Evolutionary conservation across 2,113 vertebrate species (phyloP), one percentile per base, ranked within the genome.

Genomic region (Pristiophorus japonicus): DNA sequence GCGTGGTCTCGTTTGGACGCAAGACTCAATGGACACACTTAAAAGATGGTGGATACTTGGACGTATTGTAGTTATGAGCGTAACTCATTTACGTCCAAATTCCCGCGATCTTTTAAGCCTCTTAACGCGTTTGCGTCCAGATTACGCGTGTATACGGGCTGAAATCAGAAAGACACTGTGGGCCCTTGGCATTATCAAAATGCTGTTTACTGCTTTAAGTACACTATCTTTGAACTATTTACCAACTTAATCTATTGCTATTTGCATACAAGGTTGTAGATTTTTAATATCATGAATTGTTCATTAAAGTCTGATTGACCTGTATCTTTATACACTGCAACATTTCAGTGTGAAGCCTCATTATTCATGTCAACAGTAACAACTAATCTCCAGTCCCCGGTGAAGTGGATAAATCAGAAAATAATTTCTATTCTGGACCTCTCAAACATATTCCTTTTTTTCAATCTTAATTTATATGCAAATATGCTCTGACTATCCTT

Each of bases 351-450:
- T 42, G 34, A 65, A 65, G 59, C 16, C 42, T n/a, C 90, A 93
- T 65, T 65, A 93, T 42, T 93, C 90, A 93, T 38, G 34, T 63
- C 90, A 65, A 62, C 62, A 65, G 84, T 30, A 90, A 90, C 87
- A 51, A 90, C 27, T 90, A 16, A 90, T 59, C 27, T 34, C 51
- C 87, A 90, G 30, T 38, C 59, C 90, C n/a, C 5, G 51, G 90
- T 63, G 88, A 92, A 93, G 51, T 12, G 87, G 59, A 16, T 65
- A n/a, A 62, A 34, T 65, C 90, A 93, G 27, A 90, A 38, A 93
- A 65, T 38, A 38, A 65, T 93, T 93, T 42, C n/a, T 42, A 20
- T 14, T 24, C 22, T 42, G 4, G 22, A 67, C 18, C 16, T 94
- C 55, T 45, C 38, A 94, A 42, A 42, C n/a, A 87, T 22, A 45